Evolutionary conservation across 1,140 invertebrate species (phyloP).

Genomic region (Lucilia sericata): DNA sequence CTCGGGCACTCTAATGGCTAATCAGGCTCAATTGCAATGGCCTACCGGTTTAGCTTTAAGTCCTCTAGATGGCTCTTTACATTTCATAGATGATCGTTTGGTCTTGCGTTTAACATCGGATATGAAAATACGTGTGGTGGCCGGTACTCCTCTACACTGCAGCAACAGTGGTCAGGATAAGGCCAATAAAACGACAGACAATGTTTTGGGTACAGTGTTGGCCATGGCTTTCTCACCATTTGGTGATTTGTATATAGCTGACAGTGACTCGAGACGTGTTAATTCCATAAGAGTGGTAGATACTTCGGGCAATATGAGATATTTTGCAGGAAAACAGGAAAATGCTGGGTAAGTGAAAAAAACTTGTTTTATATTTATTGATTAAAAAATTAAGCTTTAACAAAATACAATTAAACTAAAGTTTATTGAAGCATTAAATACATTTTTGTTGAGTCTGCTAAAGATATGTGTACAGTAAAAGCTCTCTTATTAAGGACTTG

Average conservation of each 20-base stretch:
- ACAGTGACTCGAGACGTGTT: slow-evolving; percentile 89
- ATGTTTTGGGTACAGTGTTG: slow-evolving; percentile 80
- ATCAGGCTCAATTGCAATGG: slow-evolving; percentile 92
- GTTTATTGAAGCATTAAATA: not conserved
- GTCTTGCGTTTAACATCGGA: slow-evolving; percentile 92
- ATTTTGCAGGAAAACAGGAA: slow-evolving; percentile 83
- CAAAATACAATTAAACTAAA: not conserved
- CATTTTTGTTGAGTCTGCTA: not conserved
- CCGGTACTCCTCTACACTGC: slow-evolving; percentile 92
- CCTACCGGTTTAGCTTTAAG: slow-evolving; percentile 93
- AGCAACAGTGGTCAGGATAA: slow-evolving; percentile 66
- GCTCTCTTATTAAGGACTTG: not conserved
- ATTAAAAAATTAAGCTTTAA: not conserved
- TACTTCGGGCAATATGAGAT: slow-evolving; percentile 84
- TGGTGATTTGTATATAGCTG: slow-evolving; percentile 93
- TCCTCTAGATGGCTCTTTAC: slow-evolving; percentile 91
- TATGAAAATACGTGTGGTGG: slow-evolving; percentile 89
- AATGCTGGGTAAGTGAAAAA: slow-evolving; percentile 67
- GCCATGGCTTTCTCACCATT: slow-evolving; percentile 91
- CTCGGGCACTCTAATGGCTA: slow-evolving; percentile 81
- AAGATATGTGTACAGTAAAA: not conserved
- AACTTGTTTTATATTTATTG: slow-evolving; percentile 16
- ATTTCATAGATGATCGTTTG: slow-evolving; percentile 95
- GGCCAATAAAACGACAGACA: slow-evolving; percentile 69
- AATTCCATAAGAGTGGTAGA: slow-evolving; percentile 89